Base-by-base conservation (phyloP, 2,888 invertebrate genomes). In the Trichacis sp. region DNA sequence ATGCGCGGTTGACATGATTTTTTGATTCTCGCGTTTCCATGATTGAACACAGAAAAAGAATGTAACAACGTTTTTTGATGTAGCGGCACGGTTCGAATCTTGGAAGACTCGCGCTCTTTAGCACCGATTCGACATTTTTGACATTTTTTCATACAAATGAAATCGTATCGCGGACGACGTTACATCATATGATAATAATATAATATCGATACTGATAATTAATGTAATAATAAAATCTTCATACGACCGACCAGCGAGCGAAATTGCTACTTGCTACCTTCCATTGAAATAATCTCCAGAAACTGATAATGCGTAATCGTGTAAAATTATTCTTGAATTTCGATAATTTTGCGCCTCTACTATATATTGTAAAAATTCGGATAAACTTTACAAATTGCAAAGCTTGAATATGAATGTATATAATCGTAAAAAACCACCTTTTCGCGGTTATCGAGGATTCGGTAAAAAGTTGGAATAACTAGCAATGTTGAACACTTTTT, bases 61-160 rank as follows among this genome's bases (percentile, higher is more conserved):
- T 24, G 1, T 46, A 19, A 45, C 2, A 45, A 5, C 3, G 15
- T 17, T 2, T 29, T 30, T 56, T 47, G 43, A 52, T 19, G 38
- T 56, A 36, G 12, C 36, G 8, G 8, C 18, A 43, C 30, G 17
- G 15, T 45, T 49, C 56, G 42, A 18, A 56, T 30, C 17, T 14
- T 66, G 66, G 66, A 66, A 66, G 66, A 66, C 66, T 42, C 30
- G 38, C 56, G 52, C 36, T 40, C 48, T 38, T 45, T 54, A 66
- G 66, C 66, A 66, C 66, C 66, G 56, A 61, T 33, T 6, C n/a
- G n/a, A 33, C n/a, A 11, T 6, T 33, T 33, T 33, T 33, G 3
- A 8, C 24, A 3, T 8, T 24, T 24, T 24, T 24, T n/a, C n/a
- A n/a, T 8, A 24, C 8, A 24, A 24, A 24, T 24, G 2, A 33